Evolutionary conservation across 2,113 vertebrate species (phyloP).

Genomic region (Salvelinus namaycush): DNA sequence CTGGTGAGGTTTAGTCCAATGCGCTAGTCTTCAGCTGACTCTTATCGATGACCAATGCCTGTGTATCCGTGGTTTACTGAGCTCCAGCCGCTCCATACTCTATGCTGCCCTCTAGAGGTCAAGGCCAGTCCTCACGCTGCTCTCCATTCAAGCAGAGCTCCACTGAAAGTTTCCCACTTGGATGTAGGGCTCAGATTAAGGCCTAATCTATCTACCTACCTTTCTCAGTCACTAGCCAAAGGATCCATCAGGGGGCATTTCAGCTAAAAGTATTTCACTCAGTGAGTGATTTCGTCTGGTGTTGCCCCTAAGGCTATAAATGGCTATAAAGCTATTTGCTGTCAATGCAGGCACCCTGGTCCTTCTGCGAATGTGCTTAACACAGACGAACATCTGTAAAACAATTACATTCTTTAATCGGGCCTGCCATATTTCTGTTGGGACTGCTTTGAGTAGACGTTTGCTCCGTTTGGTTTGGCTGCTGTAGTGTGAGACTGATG

Average conservation of each 20-base stretch:
- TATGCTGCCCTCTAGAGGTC: conserved; percentile 63
- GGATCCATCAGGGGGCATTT: conserved; percentile 20
- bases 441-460: conserved; percentile 28
- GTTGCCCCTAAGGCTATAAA: not conserved
- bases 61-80: not conserved
- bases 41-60: conserved; percentile 9
- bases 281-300: not conserved
- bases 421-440: conserved; percentile 26
- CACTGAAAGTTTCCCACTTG: not conserved
- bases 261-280: conserved; percentile 45
- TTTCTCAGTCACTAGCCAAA: conserved; percentile 14
- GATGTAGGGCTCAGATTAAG: not conserved
- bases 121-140: not conserved
- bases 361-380: conserved; percentile 51
- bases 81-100: not conserved
- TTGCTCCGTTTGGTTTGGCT: conserved; percentile 61
- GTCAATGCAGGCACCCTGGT: not conserved
- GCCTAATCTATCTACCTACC: conserved; percentile 39
- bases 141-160: too few relatives aligned
- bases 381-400: conserved; percentile 42
- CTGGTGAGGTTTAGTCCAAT: too few relatives aligned
- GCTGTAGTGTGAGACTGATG: conserved; percentile 52
- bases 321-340: conserved; percentile 28
- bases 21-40: too few relatives aligned
- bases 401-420: conserved; percentile 56